phyloP scores from a whole-genome alignment of 2,888 invertebrate species.

The Sinodicranocentrus sp. region DNA sequence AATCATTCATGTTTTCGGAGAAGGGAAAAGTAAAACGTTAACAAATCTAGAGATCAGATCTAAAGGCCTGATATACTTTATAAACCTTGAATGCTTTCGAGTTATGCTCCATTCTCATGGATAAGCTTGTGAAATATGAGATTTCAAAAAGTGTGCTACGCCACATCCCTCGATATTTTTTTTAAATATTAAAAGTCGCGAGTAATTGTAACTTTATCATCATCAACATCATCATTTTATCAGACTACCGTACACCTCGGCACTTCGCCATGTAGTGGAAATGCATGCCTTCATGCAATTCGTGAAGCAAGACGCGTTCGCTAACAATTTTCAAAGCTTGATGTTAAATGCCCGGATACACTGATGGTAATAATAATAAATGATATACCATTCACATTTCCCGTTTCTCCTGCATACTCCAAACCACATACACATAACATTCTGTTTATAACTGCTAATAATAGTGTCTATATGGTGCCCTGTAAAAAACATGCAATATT shows the following conservation, averaged over 20 bases:
- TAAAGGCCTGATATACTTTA: too few relatives aligned
- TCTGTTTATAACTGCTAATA: constrained; percentile 22
- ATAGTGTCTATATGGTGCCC: constrained; percentile 5
- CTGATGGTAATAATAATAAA: constrained; percentile 24
- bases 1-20: background rate
- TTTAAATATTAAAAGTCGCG: too few relatives aligned
- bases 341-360: constrained; percentile 10
- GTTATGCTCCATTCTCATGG: too few relatives aligned
- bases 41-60: too few relatives aligned
- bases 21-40: background rate
- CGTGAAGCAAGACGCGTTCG: constrained; percentile 11
- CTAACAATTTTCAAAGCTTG: background rate
- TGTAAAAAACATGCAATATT: background rate
- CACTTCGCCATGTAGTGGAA: too few relatives aligned
- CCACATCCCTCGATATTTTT: too few relatives aligned
- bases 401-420: background rate
- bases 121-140: too few relatives aligned
- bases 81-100: too few relatives aligned
- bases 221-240: too few relatives aligned
- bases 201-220: too few relatives aligned
- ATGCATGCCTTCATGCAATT: background rate
- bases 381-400: constrained; percentile 26
- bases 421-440: constrained; percentile 6
- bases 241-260: too few relatives aligned
- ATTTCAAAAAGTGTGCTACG: too few relatives aligned